Evolutionary conservation across 2,888 invertebrate species (phyloP).

Genomic region (Mythimna albipuncta): DNA sequence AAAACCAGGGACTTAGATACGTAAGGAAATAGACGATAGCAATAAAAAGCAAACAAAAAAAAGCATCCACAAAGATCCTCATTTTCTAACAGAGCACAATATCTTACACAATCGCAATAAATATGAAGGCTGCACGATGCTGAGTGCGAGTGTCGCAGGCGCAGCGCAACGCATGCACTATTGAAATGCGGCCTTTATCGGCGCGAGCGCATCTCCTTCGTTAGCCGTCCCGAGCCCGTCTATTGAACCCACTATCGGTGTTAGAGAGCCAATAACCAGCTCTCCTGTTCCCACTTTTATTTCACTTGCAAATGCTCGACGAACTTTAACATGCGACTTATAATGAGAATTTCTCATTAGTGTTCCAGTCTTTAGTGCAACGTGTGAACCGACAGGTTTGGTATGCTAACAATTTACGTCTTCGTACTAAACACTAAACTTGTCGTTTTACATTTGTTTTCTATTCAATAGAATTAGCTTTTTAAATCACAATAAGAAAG

Average conservation of each 20-base stretch:
- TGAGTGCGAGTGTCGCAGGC: slow-evolving; percentile 63
- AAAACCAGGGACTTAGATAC: neutral
- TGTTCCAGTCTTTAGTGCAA: slow-evolving; percentile 46
- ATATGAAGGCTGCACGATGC: slow-evolving; percentile 52
- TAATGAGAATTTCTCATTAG: slow-evolving; percentile 63
- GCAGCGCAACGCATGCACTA: slow-evolving; percentile 62
- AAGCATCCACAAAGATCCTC: neutral
- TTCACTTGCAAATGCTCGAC: slow-evolving; percentile 62
- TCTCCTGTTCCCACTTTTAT: slow-evolving; percentile 67
- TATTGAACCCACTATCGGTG: slow-evolving; percentile 87
- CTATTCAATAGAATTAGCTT: neutral
- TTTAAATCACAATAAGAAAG: neutral
- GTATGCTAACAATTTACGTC: slow-evolving; percentile 42
- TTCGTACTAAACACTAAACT: slow-evolving; percentile 23
- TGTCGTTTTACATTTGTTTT: slow-evolving; percentile 12
- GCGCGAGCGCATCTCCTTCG: slow-evolving; percentile 85
- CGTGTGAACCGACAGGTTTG: slow-evolving; percentile 41
- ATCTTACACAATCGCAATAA: slow-evolving; percentile 63
- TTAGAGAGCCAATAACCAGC: slow-evolving; percentile 82
- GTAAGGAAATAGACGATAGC: neutral
- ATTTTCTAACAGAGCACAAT: slow-evolving; percentile 51
- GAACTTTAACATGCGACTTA: slow-evolving; percentile 54
- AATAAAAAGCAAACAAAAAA: neutral
- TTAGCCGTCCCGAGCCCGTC: slow-evolving; percentile 80
- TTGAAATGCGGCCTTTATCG: slow-evolving; percentile 85